phyloP scores from a whole-genome alignment of 2,888 invertebrate species.

The Drosophila buzzatii region DNA sequence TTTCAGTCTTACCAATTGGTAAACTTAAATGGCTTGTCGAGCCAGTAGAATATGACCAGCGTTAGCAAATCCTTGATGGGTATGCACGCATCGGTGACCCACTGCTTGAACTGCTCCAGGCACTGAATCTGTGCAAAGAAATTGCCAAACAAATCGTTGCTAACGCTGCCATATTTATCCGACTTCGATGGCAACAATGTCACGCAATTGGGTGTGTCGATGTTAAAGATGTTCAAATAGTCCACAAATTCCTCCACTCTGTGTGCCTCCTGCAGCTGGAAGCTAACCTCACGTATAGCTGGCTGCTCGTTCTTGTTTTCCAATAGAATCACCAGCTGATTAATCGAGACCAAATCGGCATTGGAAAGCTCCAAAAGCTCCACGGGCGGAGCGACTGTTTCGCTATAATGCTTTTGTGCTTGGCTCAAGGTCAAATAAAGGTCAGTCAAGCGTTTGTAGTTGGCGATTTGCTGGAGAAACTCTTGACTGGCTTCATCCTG shows the following conservation, averaged over 20 bases:
- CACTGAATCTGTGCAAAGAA: slow-evolving; percentile 83
- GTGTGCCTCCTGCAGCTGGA: slow-evolving; percentile 85
- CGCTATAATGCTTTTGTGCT: slow-evolving; percentile 42
- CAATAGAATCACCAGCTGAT: slow-evolving; percentile 88
- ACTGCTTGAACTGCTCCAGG: slow-evolving; percentile 84
- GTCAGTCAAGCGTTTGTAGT: slow-evolving; percentile 79
- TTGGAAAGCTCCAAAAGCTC: slow-evolving; percentile 72
- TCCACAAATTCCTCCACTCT: slow-evolving; percentile 87
- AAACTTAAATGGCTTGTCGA: slow-evolving; percentile 87
- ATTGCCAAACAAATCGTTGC: slow-evolving; percentile 76
- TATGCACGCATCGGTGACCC: slow-evolving; percentile 68
- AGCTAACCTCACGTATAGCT: slow-evolving; percentile 86
- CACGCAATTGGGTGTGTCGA: slow-evolving; percentile 76
- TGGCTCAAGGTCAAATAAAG: slow-evolving; percentile 79
- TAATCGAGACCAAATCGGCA: slow-evolving; percentile 87
- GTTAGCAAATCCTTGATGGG: slow-evolving; percentile 89
- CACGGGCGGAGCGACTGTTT: slow-evolving; percentile 39
- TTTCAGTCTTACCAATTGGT: slow-evolving; percentile 73
- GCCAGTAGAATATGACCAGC: slow-evolving; percentile 90
- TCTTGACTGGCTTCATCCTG: slow-evolving; percentile 73
- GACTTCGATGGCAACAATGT: slow-evolving; percentile 83
- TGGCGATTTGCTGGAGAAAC: slow-evolving; percentile 68
- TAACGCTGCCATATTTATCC: slow-evolving; percentile 77
- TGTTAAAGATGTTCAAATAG: slow-evolving; percentile 81
- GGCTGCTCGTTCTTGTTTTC: slow-evolving; percentile 63